Conservation (phyloP, 2,888 invertebrate genomes). For the Phalera bucephala region DNA sequence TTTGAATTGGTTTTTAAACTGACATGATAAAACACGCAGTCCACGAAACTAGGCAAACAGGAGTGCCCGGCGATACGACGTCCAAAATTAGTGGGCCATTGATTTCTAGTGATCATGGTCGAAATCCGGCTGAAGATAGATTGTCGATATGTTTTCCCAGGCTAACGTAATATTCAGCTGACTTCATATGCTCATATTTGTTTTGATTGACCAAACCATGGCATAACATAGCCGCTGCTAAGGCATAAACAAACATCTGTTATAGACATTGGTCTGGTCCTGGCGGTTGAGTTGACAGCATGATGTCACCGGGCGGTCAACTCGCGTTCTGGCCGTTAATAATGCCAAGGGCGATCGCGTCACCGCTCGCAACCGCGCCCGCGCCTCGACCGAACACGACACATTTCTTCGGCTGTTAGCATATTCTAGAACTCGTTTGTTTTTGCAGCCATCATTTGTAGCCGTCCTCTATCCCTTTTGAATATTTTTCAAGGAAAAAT, state of each 20-base stretch:
- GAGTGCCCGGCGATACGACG: too few relatives aligned
- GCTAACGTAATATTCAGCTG: too few relatives aligned
- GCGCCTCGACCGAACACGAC: slow-evolving; percentile 1
- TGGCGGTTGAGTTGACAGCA: slow-evolving; percentile 5
- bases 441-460: not conserved
- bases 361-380: slow-evolving; percentile 21
- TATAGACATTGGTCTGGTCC: not conserved
- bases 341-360: slow-evolving; percentile 68
- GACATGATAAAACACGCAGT: too few relatives aligned
- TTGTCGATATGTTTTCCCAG: too few relatives aligned
- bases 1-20: too few relatives aligned
- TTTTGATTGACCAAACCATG: too few relatives aligned
- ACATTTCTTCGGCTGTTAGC: not conserved
- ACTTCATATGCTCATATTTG: too few relatives aligned
- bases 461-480: not conserved
- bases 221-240: not conserved
- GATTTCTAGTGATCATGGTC: too few relatives aligned
- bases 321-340: slow-evolving; percentile 39
- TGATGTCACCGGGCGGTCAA: slow-evolving; percentile 41
- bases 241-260: not conserved
- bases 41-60: too few relatives aligned
- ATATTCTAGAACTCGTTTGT: slow-evolving; percentile 1
- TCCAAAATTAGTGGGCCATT: too few relatives aligned
- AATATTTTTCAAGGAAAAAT: too few relatives aligned
- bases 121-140: too few relatives aligned